Base-by-base conservation (phyloP, 53 echinoderm and acorn worm genomes). In the Mesocentrotus franciscanus region DNA sequence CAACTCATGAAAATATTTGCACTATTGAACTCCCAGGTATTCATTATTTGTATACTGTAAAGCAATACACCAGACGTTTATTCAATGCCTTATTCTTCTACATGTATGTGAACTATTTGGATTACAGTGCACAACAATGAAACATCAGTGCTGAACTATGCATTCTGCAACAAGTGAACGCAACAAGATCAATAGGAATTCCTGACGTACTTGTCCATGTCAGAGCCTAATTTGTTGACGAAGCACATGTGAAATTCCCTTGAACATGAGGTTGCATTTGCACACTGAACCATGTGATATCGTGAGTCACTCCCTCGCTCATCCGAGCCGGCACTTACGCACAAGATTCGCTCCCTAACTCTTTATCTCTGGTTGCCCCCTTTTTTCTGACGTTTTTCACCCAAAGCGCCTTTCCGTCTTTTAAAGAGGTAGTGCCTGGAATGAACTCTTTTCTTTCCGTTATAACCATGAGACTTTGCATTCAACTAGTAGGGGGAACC, bases 281-380 rank as follows among this genome's bases (percentile, higher is more conserved):
- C 81, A 17, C 81, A 81, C 81, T 42, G 20, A 81, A 81, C 39
- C 81, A 81, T 81, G 81, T 81, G 39, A 81, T 81, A 39, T 81
- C 7, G 42, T 81, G 81, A 81, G 81, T 81, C 81, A 81, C 42
- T 39, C 18, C 42, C 81, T 81, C 81, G 39, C 42, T 81, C 42
- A 81, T 42, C 42, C 39, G 81, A 81, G 42, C 42, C 81, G 81
- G 81, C 81, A 22, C 42, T 81, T 81, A 81, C 81, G 81, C 22
- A 81, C 81, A 42, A 81, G 81, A 81, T 42, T 81, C 9, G 42
- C 81, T 81, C 81, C 81, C 42, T 22, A 18, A 22, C 81, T 39
- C 81, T 81, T 79, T 81, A 81, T 81, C 81, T 81, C 81, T 39
- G 81, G 20, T 17, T 81, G 36, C 15, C 18, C 81, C 81, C 42